Conservation (phyloP, 2,797 vertebrate genomes). For the Tragopan temminckii region DNA sequence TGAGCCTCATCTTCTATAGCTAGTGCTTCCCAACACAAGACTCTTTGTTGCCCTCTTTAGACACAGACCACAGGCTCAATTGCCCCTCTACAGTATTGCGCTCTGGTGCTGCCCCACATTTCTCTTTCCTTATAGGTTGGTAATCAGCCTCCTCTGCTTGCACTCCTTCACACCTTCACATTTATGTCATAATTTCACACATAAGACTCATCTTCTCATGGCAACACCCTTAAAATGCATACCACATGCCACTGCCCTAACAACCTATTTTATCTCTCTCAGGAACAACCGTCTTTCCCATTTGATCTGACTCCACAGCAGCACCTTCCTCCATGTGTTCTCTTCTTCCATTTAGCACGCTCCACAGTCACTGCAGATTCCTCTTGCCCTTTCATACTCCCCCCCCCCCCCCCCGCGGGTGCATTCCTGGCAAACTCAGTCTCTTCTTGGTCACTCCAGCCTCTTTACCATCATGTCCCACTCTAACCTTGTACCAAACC, state of each 20-base stretch:
- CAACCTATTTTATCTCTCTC: neutral
- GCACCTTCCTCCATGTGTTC: accelerated
- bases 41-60: neutral
- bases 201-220: neutral
- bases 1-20: neutral
- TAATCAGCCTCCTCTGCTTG: neutral
- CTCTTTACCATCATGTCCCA: accelerated
- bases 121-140: neutral
- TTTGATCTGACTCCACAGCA: neutral
- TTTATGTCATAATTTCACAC: neutral
- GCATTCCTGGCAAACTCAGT: neutral
- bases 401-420: too few species aligned
- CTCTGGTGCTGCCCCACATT: neutral
- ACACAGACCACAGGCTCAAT: neutral
- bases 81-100: neutral
- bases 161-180: neutral
- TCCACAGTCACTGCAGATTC: neutral
- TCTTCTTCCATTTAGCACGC: neutral
- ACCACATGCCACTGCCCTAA: neutral
- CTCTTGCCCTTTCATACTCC: neutral
- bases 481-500: neutral
- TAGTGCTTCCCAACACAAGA: neutral
- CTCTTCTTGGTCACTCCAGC: accelerated
- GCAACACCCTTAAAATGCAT: neutral
- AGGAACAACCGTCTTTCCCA: neutral